phyloP scores from a whole-genome alignment of 2,113 vertebrate species.

The Felis catus region DNA sequence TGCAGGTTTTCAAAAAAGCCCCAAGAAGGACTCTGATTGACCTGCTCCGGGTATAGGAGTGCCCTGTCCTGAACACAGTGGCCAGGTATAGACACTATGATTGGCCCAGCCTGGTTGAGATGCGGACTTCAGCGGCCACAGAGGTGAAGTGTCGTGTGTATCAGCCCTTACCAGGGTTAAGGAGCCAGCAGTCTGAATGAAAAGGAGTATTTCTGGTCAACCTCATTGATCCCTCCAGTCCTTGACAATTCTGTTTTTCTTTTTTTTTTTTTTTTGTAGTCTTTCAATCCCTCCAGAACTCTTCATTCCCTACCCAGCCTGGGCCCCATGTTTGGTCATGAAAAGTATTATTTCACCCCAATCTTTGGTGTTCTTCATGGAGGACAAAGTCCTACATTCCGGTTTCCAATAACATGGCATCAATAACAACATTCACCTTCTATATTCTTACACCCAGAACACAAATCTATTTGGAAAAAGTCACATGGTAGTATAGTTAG shows the following conservation, averaged over 20 bases:
- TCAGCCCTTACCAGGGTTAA: background rate
- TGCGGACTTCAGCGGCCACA: too few species aligned
- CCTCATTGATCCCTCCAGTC: background rate
- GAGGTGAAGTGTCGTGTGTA: background rate
- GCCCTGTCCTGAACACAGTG: background rate
- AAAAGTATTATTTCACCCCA: background rate
- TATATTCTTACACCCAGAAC: background rate
- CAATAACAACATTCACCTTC: background rate
- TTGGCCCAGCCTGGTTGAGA: background rate
- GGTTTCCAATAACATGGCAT: background rate
- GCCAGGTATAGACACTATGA: accelerated
- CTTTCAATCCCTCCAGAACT: background rate
- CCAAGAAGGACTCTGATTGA: background rate
- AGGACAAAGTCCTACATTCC: background rate
- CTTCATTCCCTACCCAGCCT: background rate
- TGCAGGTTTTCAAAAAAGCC: background rate
- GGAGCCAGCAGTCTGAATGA: background rate
- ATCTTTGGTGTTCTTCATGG: background rate
- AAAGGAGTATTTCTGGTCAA: background rate
- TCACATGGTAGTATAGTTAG: background rate
- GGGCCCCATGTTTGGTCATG: background rate
- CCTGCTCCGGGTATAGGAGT: too few species aligned
- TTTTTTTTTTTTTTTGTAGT: background rate
- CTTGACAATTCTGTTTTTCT: background rate
- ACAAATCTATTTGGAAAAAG: background rate